Evolutionary conservation across 2,113 vertebrate genomes (phyloP), one percentile per base, ranked within the genome.

Genomic region (Thamnophis sirtalis): DNA sequence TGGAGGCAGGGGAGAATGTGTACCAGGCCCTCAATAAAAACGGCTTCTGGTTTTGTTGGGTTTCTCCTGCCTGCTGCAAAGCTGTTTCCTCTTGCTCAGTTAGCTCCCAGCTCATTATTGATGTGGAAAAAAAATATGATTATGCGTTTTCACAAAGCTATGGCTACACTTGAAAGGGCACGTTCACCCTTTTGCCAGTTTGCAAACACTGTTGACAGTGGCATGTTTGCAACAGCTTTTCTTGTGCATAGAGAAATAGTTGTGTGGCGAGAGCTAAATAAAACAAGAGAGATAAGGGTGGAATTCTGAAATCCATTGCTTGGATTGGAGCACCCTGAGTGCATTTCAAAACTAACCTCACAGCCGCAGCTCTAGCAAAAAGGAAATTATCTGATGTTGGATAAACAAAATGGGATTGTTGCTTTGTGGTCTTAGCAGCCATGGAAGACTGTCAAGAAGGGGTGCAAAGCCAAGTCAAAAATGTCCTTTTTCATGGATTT

Each of bases 191-290:
- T 94, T 91, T 88, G 49, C 48, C 28, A 92, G 85, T 38, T 94
- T 94, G 93, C 87, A 89, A 92, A 50, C 84, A 93, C 84, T 91
- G 94, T 92, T 97, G 95, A 97, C 94, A 97, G 94, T 93, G 95
- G 84, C 33, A 88, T 24, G 60, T 87, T 89, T 0, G 21, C 89
- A 93, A 91, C 86, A 95, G 92, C 49, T 19, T 93, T 94, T 84
- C 60, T 73, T 68, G 38, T 13, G 4, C 95, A 94, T 92, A 95
- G 88, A 96, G 91, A 96, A 96, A 97, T 95, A 96, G 93, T 94
- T 97, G 90, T 91, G 89, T 88, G 88, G 93, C 51, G 91, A 55
- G 80, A 90, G 86, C 93, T 96, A 96, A 96, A 96, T 94, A 96
- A 96, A 96, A 91, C n/a, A 48, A 38, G 26, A 87, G 89, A 92